Evolutionary conservation across 1,140 invertebrate genomes (phyloP), one percentile per base, ranked within the genome.

Genomic region (Penaeus chinensis): DNA sequence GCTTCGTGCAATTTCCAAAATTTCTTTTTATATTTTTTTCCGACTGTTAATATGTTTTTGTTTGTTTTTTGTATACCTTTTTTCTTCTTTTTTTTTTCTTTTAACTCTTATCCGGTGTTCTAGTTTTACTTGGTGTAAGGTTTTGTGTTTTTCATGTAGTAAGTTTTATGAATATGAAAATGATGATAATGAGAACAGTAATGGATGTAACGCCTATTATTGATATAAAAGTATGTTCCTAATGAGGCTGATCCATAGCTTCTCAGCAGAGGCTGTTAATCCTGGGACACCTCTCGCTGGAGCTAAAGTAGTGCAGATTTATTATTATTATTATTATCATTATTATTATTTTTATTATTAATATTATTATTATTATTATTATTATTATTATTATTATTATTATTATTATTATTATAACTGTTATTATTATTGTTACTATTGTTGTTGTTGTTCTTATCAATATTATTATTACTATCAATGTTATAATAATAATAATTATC

Each of bases 401-500:
- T n/a, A 69, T 24, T 69, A 69, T 37, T 37, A 77, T 47, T 37
- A 47, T 19, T 47, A 27, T 16, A 1, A 81, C 1, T 24, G 24
- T 81, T 2, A 18, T 60, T 62, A 60, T 81, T 22, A 69, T 16
- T 69, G 19, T 20, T 69, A 69, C 16, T 19, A 69, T 20, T 69
- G 19, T 20, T 69, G 16, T 20, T 19, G 19, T 20, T 69, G 27
- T 20, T n/a, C 5, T 20, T 69, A 69, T 20, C 19, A 69, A 10
- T 10, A 69, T 69, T 19, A 69, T 69, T 19, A 69, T 69, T 7
- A 69, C 19, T 69, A 20, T 69, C 16, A 19, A 13, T 69, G 19
- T 69, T 69, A 69, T 79, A 20, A 79, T 79, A 5, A 79, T 79
- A 54, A 79, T 79, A n/a, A 79, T 79, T 47, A 79, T 54, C 10